Evolutionary conservation across 2,113 vertebrate species (phyloP), one percentile per base, ranked within the genome.

Genomic region (Boulengeromyrus knoepffleri): DNA sequence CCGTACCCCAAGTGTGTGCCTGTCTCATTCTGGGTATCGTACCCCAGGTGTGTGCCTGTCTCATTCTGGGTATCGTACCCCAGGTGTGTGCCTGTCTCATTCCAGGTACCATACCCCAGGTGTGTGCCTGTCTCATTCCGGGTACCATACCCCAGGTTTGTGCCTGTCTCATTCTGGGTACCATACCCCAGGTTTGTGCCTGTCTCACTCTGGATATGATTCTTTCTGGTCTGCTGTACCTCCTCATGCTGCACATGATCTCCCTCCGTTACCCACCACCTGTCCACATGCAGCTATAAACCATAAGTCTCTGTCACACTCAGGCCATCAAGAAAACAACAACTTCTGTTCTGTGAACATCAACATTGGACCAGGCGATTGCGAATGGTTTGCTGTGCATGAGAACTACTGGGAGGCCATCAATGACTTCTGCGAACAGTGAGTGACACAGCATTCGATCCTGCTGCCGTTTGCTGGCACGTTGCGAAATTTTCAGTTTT

Each of bases 311-410:
- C 66, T 84, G 15, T 91, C 90, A 85, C 85, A 92, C 84, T 3
- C 94, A 98, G 97, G 98, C 74, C 98, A 98, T 91, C 98, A 98
- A 70, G 98, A 98, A 93, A 98, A 98, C 94, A 98, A 98, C 93
- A 98, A 98, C 56, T 98, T 98, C 94, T 97, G 96, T 92, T 98
- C 98, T 0, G 98, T 98, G 91, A 98, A 98, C 91, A 97, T 98
- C 91, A 98, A 98, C 88, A 98, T 98, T 0, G 97, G 98, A 0
- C 97, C 98, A 0, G 97, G 98, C 0, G 97, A 98, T 94, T 98
- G 98, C 0, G 98, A 98, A 91, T 98, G 98, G 97, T 98, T 98
- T 15, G 97, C 97, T 0, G 98, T 98, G 7, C 98, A 98, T 1
- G 98, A 98, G 87, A 95, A 97, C 92, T 97, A 98, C 94, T 98